Conservation (phyloP, 92 coral and sea anemone species). For the Umimayanthus kanabou region DNA sequence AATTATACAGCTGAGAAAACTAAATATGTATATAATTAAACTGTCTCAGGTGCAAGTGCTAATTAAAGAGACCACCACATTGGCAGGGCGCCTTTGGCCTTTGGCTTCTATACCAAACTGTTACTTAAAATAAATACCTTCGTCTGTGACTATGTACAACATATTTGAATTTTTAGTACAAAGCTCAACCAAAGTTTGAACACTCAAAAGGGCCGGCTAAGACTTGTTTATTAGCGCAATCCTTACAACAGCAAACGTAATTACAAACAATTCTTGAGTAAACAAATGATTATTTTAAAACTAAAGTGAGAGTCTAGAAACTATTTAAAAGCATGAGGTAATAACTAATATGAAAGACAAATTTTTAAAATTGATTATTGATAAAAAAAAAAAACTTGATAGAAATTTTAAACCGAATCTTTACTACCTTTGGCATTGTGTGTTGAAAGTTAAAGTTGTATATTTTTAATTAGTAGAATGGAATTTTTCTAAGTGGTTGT, state of each 20-base stretch:
- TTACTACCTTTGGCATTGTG: background rate
- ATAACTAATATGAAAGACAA: no score
- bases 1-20: no score
- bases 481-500: background rate
- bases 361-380: no score
- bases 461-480: background rate
- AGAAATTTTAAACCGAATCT: background rate
- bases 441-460: background rate
- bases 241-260: background rate
- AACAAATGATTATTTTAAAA: background rate
- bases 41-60: background rate
- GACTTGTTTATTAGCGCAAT: background rate
- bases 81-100: background rate
- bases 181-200: background rate
- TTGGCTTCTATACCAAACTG: background rate
- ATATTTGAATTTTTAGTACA: no score
- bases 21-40: no score
- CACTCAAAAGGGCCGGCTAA: background rate
- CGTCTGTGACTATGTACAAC: background rate
- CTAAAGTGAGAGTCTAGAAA: background rate
- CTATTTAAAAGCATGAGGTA: slow-evolving; percentile 2
- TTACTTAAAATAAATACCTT: background rate
- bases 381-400: background rate
- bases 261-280: background rate
- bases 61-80: background rate